phyloP scores from a whole-genome alignment of 2,888 invertebrate genomes.

The Rambutsinella grinnellia region DNA sequence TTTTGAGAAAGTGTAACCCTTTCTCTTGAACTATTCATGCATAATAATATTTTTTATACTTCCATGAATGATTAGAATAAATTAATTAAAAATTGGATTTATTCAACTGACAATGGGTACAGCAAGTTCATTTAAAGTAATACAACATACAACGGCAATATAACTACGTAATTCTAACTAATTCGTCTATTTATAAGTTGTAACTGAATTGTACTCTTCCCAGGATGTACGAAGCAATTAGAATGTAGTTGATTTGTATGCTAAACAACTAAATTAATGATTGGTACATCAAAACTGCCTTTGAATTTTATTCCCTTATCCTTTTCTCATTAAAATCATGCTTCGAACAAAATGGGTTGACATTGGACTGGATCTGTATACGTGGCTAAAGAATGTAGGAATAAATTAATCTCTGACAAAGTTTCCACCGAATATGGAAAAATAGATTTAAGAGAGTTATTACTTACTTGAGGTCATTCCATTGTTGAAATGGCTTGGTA shows the following conservation, averaged over 20 bases:
- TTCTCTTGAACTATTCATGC: too few species aligned
- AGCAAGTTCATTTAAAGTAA: too few species aligned
- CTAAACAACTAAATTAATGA: neutral
- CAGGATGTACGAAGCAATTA: slow-evolving; percentile 18
- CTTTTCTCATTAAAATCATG: slow-evolving; percentile 41
- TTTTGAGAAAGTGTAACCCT: too few species aligned
- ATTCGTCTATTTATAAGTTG: too few species aligned
- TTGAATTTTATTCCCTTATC: neutral
- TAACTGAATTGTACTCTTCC: slow-evolving; percentile 32
- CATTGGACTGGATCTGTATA: slow-evolving; percentile 41
- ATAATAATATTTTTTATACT: too few species aligned
- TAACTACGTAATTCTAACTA: too few species aligned
- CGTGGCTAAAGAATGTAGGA: slow-evolving; percentile 35
- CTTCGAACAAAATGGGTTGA: slow-evolving; percentile 31
- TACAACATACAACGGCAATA: too few species aligned
- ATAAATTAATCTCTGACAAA: neutral
- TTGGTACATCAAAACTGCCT: neutral
- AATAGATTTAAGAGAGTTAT: neutral
- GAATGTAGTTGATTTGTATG: neutral
- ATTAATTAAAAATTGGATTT: too few species aligned
- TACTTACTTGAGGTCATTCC: slow-evolving; percentile 47
- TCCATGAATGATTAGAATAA: too few species aligned
- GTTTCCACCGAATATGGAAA: neutral
- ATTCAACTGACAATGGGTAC: too few species aligned
- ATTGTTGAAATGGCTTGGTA: slow-evolving; percentile 29